Percentiles rank a stretch among this genome's conserved stretches.
phyloP scores from a whole-genome alignment of 2,888 invertebrate species.

The Drosophila subsilvestris region DNA sequence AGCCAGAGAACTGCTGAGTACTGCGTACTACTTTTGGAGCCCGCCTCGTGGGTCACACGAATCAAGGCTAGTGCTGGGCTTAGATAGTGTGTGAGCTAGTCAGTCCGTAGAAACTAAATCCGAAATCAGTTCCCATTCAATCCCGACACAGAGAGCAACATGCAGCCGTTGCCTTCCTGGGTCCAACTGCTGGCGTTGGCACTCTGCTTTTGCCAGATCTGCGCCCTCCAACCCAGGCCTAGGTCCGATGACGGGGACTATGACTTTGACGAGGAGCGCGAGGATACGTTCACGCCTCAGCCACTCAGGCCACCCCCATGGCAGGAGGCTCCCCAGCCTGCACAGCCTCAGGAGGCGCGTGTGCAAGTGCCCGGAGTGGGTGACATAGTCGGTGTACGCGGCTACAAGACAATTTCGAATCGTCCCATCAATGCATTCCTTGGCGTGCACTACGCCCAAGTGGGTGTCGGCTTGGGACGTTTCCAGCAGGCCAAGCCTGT shows the following conservation, averaged over 20 bases:
- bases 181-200: conserved; percentile 25
- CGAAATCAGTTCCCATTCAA: conserved; percentile 61
- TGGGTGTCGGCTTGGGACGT: conserved; percentile 73
- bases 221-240: conserved; percentile 16
- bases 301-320: conserved; percentile 43
- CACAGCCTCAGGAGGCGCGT: conserved; percentile 24
- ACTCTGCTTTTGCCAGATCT: conserved; percentile 34
- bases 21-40: conserved; percentile 7
- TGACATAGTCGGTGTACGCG: conserved; percentile 65
- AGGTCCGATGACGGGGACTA: conserved; percentile 22
- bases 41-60: conserved; percentile 17
- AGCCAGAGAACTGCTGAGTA: not conserved
- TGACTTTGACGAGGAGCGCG: conserved; percentile 24
- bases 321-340: conserved; percentile 11
- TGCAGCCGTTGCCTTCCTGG: conserved; percentile 45
- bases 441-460: conserved; percentile 78
- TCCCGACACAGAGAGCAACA: conserved; percentile 53
- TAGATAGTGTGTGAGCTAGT: conserved; percentile 66
- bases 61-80: conserved; percentile 26
- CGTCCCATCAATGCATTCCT: conserved; percentile 76
- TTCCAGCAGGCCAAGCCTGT: conserved; percentile 74
- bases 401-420: conserved; percentile 66
- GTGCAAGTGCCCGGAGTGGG: conserved; percentile 76
- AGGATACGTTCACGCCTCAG: conserved; percentile 39
- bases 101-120: conserved; percentile 45